Evolutionary conservation across 2,113 vertebrate species (phyloP), one percentile per base, ranked within the genome.

Genomic region (Myrmophylax atrothorax): DNA sequence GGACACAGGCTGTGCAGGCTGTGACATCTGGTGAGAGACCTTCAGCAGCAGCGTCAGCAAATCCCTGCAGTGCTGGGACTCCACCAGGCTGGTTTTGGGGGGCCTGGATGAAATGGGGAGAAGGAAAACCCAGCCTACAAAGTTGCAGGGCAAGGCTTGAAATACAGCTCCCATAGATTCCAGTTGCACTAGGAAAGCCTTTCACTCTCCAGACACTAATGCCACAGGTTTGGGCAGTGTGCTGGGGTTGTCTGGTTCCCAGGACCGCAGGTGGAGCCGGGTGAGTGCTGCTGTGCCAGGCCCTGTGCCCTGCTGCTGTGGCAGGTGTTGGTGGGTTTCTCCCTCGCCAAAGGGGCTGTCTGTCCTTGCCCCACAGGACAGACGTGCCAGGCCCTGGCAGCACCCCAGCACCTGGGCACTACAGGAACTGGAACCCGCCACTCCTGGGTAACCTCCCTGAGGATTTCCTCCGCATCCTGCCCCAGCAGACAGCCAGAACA

Each of bases 361-460:
- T 84, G 50, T 60, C 25, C 40, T 76, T 20, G 3, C 13, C 87
- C 55, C 2, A 0, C 92, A 99, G 99, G 96, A 98, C 97, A 14
- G 99, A 99, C 3, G 93, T 98, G 28, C 97, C 96, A 15, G 95
- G 91, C 33, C 91, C 98, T 1, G 92, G 96, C 18, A 95, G 97
- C 42, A 88, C 97, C 55, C 90, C 96, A 5, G 98, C 80, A 14
- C 98, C 97, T 5, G 94, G 96, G 28, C 98, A 97, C 90, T 99
- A 99, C 92, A 97, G 98, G 89, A 99, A 99, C 97, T 99, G 99
- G 99, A 99, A 99, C 90, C 99, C 99, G 0, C 99, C 99, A 0
- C 97, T 99, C 60, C 98, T 99, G 14, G 99, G 99, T 67, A 99
- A 98, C 91, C 98, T 99, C 40, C 99, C 99, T 0, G 99, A 99